Percentiles rank a stretch among this genome's conserved stretches.
These are phyloP conservation scores for Hydrochoerus hydrochaeris DNA, from an alignment of 2,113 vertebrate genomes.

Conservation along the genomic window DNA sequence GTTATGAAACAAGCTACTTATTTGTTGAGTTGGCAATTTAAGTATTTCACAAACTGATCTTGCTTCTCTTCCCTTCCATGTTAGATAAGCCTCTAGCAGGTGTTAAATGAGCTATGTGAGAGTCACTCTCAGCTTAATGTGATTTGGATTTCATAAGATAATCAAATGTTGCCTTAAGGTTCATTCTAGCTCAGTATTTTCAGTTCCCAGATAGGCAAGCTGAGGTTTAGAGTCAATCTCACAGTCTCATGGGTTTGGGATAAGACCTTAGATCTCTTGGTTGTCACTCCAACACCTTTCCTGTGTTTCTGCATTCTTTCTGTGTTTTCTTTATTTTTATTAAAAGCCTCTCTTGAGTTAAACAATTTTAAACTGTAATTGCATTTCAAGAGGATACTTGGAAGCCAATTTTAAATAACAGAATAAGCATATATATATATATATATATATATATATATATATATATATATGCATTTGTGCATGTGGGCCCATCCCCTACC, in stretches of 20 bases:
- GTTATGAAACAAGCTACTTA: neutral
- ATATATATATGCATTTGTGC: neutral
- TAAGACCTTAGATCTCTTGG: neutral
- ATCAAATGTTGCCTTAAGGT: neutral
- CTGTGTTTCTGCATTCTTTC: neutral
- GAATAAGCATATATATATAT: neutral
- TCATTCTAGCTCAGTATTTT: neutral
- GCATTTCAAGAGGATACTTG: neutral
- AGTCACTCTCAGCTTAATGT: neutral
- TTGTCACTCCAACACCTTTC: neutral
- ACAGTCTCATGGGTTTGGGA: neutral
- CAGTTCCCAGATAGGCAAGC: neutral
- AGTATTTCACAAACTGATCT: neutral
- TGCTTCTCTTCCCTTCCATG: neutral
- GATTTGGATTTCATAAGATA: neutral
- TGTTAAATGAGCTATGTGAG: neutral
- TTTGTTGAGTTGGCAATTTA: neutral
- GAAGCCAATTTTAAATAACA: neutral
- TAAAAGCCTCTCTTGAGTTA: neutral
- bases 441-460: neutral
- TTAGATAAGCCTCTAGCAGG: neutral
- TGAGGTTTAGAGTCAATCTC: neutral
- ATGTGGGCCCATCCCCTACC: neutral
- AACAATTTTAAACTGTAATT: neutral
- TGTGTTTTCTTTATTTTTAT: neutral